Conservation (phyloP, 2,888 invertebrate species). For the Metopia argyrocephala region DNA sequence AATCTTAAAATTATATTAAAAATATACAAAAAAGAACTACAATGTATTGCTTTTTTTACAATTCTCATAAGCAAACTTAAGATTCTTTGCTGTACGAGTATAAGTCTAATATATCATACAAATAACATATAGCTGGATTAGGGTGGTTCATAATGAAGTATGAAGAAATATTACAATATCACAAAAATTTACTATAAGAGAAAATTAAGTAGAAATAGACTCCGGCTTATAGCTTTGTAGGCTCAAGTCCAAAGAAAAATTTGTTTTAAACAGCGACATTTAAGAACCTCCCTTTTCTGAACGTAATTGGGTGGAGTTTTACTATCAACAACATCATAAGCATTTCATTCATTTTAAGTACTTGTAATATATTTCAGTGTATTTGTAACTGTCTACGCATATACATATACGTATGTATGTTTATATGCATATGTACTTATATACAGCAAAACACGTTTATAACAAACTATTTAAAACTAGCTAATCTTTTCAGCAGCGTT, state of each 20-base stretch:
- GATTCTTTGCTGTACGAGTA: background rate
- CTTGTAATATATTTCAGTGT: conserved; percentile 25
- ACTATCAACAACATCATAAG: conserved; percentile 13
- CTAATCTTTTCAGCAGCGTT: too few species aligned
- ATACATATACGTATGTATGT: too few species aligned
- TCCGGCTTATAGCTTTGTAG: too few species aligned
- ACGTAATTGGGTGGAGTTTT: background rate
- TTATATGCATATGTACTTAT: too few species aligned
- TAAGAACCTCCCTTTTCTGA: too few species aligned
- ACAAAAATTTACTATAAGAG: too few species aligned
- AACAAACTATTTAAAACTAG: too few species aligned
- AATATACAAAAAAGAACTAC: background rate
- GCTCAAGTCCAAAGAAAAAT: too few species aligned
- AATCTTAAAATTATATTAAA: conserved; percentile 10
- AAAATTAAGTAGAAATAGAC: too few species aligned
- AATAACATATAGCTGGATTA: background rate
- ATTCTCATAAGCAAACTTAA: background rate
- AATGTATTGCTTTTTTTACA: background rate
- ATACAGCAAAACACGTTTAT: too few species aligned
- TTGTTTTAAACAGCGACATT: too few species aligned
- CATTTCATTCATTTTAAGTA: conserved; percentile 14
- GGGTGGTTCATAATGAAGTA: background rate
- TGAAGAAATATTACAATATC: background rate
- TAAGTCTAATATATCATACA: background rate
- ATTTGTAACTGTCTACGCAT: background rate